A percentile compares a stretch with the other conserved stretches of the same genome.
These are phyloP conservation scores for Sebastes ruberrimus DNA, from an alignment of 2,797 vertebrate species.

Conservation along the genomic window DNA sequence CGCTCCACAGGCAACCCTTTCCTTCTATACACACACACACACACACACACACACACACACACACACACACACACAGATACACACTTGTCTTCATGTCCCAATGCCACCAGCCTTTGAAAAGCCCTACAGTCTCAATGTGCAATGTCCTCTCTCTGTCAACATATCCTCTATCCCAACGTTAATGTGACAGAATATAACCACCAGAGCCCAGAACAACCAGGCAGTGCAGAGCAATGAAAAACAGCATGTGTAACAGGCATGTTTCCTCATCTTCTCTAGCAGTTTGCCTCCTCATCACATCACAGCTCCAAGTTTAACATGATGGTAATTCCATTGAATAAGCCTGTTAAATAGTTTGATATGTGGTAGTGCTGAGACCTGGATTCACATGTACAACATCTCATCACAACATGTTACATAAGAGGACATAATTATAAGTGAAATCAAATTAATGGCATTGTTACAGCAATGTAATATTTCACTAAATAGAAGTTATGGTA, in stretches of 20 bases:
- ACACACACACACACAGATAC: constrained; percentile 42
- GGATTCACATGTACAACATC: not conserved
- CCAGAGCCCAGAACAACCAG: constrained; percentile 70
- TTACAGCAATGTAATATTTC: not conserved
- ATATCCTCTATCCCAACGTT: constrained; percentile 72
- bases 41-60: constrained; percentile 52
- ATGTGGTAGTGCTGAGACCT: not conserved
- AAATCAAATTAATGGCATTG: not conserved
- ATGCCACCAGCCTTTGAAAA: constrained; percentile 76
- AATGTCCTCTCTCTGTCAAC: constrained; percentile 83
- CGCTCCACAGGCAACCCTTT: constrained; percentile 76
- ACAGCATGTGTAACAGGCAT: constrained; percentile 50
- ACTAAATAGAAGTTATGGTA: not conserved
- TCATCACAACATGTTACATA: not conserved
- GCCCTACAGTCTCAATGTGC: constrained; percentile 76
- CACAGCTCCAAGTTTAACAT: constrained; percentile 2
- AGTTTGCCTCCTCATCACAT: constrained; percentile 41
- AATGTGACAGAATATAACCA: constrained; percentile 82
- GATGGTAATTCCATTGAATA: constrained; percentile 3
- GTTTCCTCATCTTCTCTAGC: constrained; percentile 49
- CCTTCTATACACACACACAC: constrained; percentile 45
- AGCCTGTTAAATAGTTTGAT: not conserved
- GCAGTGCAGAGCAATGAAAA: constrained; percentile 46
- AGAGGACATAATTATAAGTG: not conserved
- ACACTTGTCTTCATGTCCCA: constrained; percentile 75